phyloP scores from a whole-genome alignment of 2,797 vertebrate genomes.

The Mormyrus hasselquistii region DNA sequence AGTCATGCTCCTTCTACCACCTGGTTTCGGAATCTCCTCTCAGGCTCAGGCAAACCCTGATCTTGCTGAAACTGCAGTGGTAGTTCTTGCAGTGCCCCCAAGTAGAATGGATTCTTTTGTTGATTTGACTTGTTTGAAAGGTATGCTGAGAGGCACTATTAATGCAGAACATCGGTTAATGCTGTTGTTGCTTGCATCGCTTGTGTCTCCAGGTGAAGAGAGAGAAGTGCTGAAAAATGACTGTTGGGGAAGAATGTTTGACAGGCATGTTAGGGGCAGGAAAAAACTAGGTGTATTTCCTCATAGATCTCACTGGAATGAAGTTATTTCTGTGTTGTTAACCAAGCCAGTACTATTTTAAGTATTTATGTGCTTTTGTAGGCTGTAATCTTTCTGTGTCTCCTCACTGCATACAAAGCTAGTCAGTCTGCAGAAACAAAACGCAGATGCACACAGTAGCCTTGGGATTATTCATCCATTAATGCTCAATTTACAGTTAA shows the following conservation, averaged over 20 bases:
- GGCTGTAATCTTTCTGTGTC: neutral
- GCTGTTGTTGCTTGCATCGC: neutral
- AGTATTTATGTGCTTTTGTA: neutral
- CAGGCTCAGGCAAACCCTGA: slow-evolving; percentile 38
- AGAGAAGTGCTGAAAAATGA: neutral
- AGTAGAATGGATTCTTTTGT: neutral
- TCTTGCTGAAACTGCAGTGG: slow-evolving; percentile 25
- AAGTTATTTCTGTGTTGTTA: neutral
- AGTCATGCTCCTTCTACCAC: slow-evolving; percentile 45
- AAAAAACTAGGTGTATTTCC: neutral
- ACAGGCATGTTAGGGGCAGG: neutral
- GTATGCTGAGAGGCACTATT: neutral
- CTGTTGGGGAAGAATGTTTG: neutral
- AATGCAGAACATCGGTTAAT: neutral
- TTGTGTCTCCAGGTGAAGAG: neutral
- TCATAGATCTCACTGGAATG: neutral
- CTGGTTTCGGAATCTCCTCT: slow-evolving; percentile 63
- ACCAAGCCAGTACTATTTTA: neutral
- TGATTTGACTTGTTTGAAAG: neutral
- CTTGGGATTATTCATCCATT: neutral
- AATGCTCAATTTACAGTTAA: neutral
- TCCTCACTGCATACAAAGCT: neutral
- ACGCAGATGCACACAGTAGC: neutral
- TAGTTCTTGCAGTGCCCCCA: neutral
- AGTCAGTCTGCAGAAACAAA: neutral